Percentiles rank a stretch among this genome's conserved stretches.
Evolutionary conservation across 2,797 vertebrate species (phyloP).

Genomic region (Coluber constrictor): DNA sequence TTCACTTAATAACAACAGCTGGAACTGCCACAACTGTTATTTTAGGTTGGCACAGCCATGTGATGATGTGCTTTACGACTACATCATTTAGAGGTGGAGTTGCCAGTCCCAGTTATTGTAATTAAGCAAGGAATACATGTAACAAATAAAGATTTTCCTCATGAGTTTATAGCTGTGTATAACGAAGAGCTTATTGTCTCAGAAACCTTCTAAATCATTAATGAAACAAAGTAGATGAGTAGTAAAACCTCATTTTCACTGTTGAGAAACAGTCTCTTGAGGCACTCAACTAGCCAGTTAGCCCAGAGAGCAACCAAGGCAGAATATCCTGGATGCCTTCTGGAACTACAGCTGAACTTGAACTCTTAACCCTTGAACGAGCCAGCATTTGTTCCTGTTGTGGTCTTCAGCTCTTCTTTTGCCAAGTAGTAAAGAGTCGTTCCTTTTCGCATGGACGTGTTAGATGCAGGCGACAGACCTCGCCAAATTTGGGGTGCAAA

Average conservation of each 20-base stretch:
- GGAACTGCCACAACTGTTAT: background rate
- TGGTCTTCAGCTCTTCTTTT: background rate
- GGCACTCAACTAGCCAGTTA: background rate
- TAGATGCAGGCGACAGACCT: slow-evolving; percentile 50
- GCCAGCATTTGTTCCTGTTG: background rate
- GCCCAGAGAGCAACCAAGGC: background rate
- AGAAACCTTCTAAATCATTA: background rate
- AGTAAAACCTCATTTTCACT: background rate
- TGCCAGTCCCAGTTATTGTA: background rate
- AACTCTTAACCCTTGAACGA: background rate
- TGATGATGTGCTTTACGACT: background rate
- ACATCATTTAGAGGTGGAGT: background rate
- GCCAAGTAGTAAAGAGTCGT: background rate
- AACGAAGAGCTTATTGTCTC: background rate
- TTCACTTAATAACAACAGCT: background rate
- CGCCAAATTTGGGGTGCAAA: slow-evolving; percentile 35
- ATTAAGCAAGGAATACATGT: background rate
- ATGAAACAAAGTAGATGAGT: background rate
- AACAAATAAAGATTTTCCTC: background rate
- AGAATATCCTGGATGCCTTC: background rate
- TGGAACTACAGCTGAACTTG: background rate
- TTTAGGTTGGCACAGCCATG: background rate
- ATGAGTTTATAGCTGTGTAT: background rate
- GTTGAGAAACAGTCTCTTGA: background rate
- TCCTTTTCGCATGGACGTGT: background rate